Evolutionary conservation across 2,888 invertebrate species (phyloP).

Genomic region (Philereme vetulata): DNA sequence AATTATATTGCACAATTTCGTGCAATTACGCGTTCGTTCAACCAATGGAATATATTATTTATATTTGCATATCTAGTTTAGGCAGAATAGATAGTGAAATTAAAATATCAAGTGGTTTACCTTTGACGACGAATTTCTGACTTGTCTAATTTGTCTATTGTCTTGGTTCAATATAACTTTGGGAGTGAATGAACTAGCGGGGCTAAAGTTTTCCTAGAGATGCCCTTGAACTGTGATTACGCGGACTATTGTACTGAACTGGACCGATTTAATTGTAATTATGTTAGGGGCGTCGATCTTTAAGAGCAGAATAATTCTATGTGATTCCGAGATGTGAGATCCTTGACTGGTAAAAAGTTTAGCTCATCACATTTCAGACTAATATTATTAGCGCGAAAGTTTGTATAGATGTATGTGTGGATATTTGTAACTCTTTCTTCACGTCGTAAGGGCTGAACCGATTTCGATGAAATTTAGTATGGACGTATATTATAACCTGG

Average conservation of each 20-base stretch:
- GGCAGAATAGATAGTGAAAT: not conserved
- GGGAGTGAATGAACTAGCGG: not conserved
- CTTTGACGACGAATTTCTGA: conserved; percentile 3
- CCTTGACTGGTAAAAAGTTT: too few relatives aligned
- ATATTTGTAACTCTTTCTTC: too few relatives aligned
- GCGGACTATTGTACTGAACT: not conserved
- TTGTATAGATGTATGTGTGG: too few relatives aligned
- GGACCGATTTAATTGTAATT: not conserved
- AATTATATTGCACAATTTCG: conserved; percentile 28
- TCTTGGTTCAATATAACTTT: not conserved
- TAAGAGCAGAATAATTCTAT: too few relatives aligned
- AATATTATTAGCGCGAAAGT: too few relatives aligned
- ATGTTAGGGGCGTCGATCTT: too few relatives aligned
- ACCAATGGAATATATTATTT: conserved; percentile 27
- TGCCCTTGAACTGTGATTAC: not conserved
- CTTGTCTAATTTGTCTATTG: not conserved
- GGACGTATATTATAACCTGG: too few relatives aligned
- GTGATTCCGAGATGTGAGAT: too few relatives aligned
- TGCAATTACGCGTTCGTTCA: conserved; percentile 34
- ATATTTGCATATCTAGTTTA: conserved; percentile 23
- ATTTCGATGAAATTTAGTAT: too few relatives aligned
- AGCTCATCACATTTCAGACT: too few relatives aligned
- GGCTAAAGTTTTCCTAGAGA: not conserved
- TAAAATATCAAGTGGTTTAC: conserved; percentile 4
- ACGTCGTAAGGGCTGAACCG: too few relatives aligned